phyloP scores from a whole-genome alignment of 1,140 invertebrate genomes.

The Paraescarpia echinospica region DNA sequence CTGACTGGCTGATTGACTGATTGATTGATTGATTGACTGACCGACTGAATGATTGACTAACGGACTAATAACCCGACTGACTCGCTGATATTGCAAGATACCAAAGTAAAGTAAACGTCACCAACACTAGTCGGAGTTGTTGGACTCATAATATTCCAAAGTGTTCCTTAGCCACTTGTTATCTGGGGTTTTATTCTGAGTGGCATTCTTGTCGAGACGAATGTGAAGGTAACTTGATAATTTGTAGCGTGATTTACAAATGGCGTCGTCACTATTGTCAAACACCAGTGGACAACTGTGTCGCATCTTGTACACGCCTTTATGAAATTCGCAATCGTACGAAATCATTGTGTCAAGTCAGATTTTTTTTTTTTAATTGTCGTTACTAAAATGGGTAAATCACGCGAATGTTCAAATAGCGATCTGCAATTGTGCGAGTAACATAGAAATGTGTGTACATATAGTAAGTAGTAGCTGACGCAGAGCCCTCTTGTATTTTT shows the following conservation, averaged over 20 bases:
- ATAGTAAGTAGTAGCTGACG: neutral
- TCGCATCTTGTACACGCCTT: neutral
- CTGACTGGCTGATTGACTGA: neutral
- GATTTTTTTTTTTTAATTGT: neutral
- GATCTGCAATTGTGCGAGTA: neutral
- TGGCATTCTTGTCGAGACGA: neutral
- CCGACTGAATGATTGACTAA: neutral
- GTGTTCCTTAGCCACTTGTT: too few relatives aligned
- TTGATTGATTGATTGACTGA: neutral
- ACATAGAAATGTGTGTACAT: neutral
- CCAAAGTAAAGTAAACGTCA: neutral
- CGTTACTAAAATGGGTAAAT: neutral
- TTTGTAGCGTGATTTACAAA: neutral
- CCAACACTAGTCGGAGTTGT: too few relatives aligned
- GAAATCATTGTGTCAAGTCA: neutral
- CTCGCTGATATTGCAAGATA: neutral
- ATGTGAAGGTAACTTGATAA: neutral
- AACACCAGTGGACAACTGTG: neutral
- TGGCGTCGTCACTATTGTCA: neutral
- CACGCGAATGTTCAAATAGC: too few relatives aligned
- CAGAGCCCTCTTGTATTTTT: neutral
- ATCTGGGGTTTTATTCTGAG: too few relatives aligned
- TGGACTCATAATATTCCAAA: too few relatives aligned
- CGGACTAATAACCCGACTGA: neutral
- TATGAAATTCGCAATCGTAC: neutral